A percentile compares a stretch with the other conserved stretches of the same genome.
Evolutionary conservation across 2,797 vertebrate species (phyloP).

Genomic region (Darevskia mixta): DNA sequence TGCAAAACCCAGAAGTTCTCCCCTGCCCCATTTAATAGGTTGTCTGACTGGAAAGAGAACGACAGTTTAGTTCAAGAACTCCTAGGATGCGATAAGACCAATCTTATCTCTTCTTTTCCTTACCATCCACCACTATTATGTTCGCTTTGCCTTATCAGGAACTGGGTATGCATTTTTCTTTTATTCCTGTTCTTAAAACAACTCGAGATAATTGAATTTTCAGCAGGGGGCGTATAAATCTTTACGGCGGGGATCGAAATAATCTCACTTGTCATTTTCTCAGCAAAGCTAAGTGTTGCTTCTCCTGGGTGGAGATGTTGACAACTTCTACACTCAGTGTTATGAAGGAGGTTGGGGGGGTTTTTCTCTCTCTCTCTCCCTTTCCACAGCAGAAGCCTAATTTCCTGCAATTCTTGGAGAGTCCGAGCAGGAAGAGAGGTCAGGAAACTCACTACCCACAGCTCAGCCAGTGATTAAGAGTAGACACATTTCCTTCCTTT

Average conservation of each 20-base stretch:
- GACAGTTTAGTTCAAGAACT: background rate
- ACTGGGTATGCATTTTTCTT: background rate
- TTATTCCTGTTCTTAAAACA: background rate
- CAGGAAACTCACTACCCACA: slow-evolving; percentile 55
- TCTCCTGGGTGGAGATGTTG: slow-evolving; percentile 56
- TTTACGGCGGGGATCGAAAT: background rate
- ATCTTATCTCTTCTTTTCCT: background rate
- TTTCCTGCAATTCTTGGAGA: slow-evolving; percentile 79
- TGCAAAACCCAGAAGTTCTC: background rate
- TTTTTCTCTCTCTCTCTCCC: slow-evolving; percentile 1
- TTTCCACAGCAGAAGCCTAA: slow-evolving; percentile 62
- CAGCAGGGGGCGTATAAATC: background rate
- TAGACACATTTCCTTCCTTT: slow-evolving; percentile 48
- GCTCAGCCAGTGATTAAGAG: slow-evolving; percentile 59
- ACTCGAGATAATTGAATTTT: background rate
- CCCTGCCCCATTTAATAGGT: background rate
- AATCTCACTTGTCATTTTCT: slow-evolving; percentile 44
- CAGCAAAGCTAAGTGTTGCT: slow-evolving; percentile 44
- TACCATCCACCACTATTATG: background rate
- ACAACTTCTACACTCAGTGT: slow-evolving; percentile 55
- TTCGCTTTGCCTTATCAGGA: background rate
- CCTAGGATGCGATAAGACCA: background rate
- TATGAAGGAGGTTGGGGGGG: background rate
- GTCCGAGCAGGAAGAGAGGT: slow-evolving; percentile 64
- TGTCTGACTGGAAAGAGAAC: background rate